Evolutionary conservation across 2,888 invertebrate genomes (phyloP), one percentile per base, ranked within the genome.

Genomic region (Trachelus stipa): DNA sequence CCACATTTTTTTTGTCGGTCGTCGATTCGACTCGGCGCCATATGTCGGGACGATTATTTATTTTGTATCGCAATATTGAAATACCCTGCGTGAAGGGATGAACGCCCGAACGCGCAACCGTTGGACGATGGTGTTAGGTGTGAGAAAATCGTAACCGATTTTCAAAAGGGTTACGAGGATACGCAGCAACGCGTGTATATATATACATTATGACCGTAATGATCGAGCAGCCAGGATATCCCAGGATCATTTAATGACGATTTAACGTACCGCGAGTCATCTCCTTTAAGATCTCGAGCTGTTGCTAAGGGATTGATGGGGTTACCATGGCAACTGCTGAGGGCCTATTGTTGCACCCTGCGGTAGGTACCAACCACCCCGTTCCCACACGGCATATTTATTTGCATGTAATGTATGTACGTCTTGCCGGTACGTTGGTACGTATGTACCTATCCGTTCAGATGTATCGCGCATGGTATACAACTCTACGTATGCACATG

Each of bases 221-320:
- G 15, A 40, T 40, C 40, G 40, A 40, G 6, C 40, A 15, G 40
- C 40, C 30, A 69, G n/a, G 69, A 30, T 88, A 30, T 73, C 73
- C 23, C 6, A n/a, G n/a, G 33, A 34, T 73, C 73, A 73, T 73
- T 34, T 31, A 34, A 73, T 34, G 31, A 73, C 34, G 31, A 35
- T 35, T 73, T 35, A 69, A 69, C 73, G 33, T 23, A 35, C 34
- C 35, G 73, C 34, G 73, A 73, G 73, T 73, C 37, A 76, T 88
- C 89, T 87, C 90, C 90, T 91, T 91, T 90, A 91, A 91, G 90
- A 91, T 87, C 88, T 90, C 90, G 89, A 90, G 91, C 91, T 90
- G 91, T 91, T 91, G 90, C 91, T 88, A 91, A 91, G 91, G 90
- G 90, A 91, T 91, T 90, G 89, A 90, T 91, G 91, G 91, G 88